Conservation (phyloP, 2,113 vertebrate genomes). For the Glaucomys volans region DNA sequence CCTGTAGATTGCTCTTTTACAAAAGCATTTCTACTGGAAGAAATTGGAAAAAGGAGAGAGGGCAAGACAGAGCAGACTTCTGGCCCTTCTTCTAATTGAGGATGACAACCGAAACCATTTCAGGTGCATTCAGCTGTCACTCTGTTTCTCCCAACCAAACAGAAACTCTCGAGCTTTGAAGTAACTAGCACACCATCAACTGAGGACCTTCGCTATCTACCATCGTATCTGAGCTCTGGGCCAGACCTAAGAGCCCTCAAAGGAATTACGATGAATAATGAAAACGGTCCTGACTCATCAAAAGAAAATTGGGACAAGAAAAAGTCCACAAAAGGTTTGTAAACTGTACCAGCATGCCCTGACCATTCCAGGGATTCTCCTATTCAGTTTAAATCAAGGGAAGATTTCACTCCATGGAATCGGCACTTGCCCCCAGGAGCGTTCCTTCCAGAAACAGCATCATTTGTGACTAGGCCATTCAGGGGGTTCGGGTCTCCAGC, state of each 20-base stretch:
- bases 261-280: neutral
- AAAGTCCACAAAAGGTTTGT: neutral
- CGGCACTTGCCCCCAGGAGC: neutral
- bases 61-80: neutral
- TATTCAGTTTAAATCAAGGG: neutral
- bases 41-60: conserved; percentile 19
- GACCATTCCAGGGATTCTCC: neutral
- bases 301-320: neutral
- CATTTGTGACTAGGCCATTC: too few relatives aligned
- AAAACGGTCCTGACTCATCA: neutral
- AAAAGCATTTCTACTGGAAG: conserved; percentile 50
- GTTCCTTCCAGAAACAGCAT: neutral
- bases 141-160: neutral
- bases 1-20: neutral
- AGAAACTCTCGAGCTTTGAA: neutral
- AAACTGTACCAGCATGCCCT: neutral
- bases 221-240: neutral
- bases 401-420: neutral
- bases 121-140: neutral
- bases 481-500: neutral
- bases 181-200: neutral
- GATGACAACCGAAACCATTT: conserved; percentile 37
- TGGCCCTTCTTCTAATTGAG: neutral
- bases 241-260: neutral
- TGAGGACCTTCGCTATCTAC: neutral